phyloP scores from a whole-genome alignment of 2,888 invertebrate genomes.

The Sarcophaga subvicina region DNA sequence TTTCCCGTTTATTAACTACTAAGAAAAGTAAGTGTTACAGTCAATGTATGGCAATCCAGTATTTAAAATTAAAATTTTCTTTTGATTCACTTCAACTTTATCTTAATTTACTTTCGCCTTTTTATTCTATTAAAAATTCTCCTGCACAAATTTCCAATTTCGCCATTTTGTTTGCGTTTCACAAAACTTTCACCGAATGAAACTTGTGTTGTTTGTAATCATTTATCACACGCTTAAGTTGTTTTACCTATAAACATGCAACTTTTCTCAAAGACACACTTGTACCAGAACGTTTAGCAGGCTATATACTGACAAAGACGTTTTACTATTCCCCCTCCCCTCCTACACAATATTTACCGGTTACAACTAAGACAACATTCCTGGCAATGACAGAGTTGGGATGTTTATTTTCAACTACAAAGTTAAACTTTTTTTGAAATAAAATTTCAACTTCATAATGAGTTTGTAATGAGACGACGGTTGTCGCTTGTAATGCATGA shows the following conservation, averaged over 20 bases:
- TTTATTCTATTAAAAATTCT: background rate
- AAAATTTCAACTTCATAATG: constrained; percentile 57
- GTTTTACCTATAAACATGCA: constrained; percentile 39
- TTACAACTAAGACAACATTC: background rate
- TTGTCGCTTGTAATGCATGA: background rate
- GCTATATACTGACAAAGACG: too few relatives aligned
- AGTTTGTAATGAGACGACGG: constrained; percentile 61
- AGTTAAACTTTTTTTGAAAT: constrained; percentile 25
- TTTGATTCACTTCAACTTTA: background rate
- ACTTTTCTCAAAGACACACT: background rate
- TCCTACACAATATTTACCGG: background rate
- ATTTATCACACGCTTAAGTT: constrained; percentile 32
- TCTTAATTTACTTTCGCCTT: background rate
- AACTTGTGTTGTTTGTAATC: background rate
- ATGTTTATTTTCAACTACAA: constrained; percentile 33
- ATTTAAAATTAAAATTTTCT: background rate
- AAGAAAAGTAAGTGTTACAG: too few relatives aligned
- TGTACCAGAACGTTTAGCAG: too few relatives aligned
- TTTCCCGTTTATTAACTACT: too few relatives aligned
- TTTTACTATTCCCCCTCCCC: too few relatives aligned
- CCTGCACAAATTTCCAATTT: background rate
- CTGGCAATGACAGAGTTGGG: background rate
- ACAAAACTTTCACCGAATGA: background rate
- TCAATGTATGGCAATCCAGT: too few relatives aligned
- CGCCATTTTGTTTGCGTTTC: background rate